Evolutionary conservation across 2,113 vertebrate species (phyloP).

Genomic region (Sebastes schlegelii): DNA sequence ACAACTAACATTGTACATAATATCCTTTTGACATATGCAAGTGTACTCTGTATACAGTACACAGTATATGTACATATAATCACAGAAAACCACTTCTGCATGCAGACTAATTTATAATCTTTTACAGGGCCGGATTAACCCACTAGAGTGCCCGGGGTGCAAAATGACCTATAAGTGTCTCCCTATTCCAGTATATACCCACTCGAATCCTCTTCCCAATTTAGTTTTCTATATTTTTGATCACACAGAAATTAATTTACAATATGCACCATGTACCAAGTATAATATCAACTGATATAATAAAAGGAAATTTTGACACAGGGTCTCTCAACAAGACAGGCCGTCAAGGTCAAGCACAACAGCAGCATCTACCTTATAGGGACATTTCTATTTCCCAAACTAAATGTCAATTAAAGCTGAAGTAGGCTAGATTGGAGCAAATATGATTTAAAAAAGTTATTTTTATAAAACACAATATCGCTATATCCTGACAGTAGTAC

Average conservation of each 20-base stretch:
- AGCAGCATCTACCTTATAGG: not conserved
- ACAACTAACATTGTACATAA: not conserved
- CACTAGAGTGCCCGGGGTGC: not conserved
- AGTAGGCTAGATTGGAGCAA: too few species aligned
- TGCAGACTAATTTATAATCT: not conserved
- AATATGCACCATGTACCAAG: not conserved
- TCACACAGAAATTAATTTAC: not conserved
- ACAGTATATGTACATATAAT: not conserved
- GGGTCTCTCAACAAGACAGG: not conserved
- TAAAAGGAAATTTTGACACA: not conserved
- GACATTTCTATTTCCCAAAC: slow-evolving; percentile 13
- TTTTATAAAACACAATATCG: too few species aligned
- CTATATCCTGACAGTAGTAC: too few species aligned
- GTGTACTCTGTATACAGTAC: not conserved
- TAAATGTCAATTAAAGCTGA: not conserved
- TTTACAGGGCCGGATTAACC: not conserved
- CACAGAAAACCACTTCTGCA: not conserved
- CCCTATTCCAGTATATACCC: not conserved
- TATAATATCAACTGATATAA: not conserved
- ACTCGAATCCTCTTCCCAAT: not conserved
- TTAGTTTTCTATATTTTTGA: not conserved
- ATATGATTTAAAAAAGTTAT: too few species aligned
- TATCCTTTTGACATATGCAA: not conserved
- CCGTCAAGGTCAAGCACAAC: not conserved
- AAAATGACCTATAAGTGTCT: not conserved